Evolutionary conservation across 2,113 vertebrate species (phyloP).

Genomic region (Chaetorhynchus papuensis): DNA sequence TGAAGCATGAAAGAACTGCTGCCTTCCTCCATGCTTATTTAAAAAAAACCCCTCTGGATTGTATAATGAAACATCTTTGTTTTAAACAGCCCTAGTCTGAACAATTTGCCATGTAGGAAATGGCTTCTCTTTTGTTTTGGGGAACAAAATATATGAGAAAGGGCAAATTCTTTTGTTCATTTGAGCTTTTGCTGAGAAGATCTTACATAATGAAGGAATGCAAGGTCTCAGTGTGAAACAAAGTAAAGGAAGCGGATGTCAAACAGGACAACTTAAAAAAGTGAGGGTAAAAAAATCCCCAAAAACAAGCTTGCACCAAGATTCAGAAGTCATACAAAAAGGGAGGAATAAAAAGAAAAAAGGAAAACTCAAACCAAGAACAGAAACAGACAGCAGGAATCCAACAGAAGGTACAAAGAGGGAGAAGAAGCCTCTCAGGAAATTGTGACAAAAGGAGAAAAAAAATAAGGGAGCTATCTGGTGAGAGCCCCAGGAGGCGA

Average conservation of each 20-base stretch:
- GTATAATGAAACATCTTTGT: not conserved
- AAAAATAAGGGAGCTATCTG: not conserved
- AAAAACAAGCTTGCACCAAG: conserved; percentile 23
- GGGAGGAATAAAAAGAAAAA: conserved; percentile 10
- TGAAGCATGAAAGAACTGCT: not conserved
- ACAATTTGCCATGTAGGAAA: not conserved
- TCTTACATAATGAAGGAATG: not conserved
- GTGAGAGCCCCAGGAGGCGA: conserved; percentile 12
- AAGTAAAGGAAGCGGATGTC: not conserved
- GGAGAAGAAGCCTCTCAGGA: conserved; percentile 3
- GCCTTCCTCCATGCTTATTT: not conserved
- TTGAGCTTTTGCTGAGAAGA: not conserved
- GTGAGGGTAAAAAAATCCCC: not conserved
- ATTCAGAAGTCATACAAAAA: conserved; percentile 24
- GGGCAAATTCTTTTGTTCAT: not conserved
- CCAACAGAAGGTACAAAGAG: conserved; percentile 3
- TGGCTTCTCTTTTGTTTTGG: not conserved
- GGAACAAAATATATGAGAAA: conserved; percentile 7
- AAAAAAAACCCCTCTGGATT: not conserved
- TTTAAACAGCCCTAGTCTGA: not conserved
- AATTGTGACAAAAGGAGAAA: conserved; percentile 28
- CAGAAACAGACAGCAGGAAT: conserved; percentile 44
- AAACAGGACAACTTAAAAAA: conserved; percentile 8
- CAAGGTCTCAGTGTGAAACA: not conserved
- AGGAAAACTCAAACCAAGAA: conserved; percentile 53